Evolutionary conservation across 2,888 invertebrate genomes (phyloP), one percentile per base, ranked within the genome.

Genomic region (Hypsopygia costalis): DNA sequence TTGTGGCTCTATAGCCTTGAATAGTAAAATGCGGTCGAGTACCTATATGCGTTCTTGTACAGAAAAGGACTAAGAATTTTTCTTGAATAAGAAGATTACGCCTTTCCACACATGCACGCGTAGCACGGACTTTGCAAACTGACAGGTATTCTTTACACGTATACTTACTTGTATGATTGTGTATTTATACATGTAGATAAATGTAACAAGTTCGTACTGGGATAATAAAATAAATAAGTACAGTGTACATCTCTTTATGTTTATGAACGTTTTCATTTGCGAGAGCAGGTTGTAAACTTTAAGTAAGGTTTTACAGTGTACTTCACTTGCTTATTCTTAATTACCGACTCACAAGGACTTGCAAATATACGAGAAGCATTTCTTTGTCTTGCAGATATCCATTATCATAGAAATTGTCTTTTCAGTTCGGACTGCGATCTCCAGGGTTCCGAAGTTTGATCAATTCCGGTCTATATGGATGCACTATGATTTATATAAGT

Each of bases 231-330:
- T 54, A 55, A 58, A 64, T 63, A 56, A 67, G 58, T 63, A 59
- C 68, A 16, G 69, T 58, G 70, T 72, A 69, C 63, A 59, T 58
- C 62, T 63, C 63, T 72, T 74, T 64, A 71, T 51, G 61, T 75
- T 80, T 75, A 78, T 63, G 72, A 64, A 69, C 65, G 61, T 65
- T 73, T 71, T 69, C 62, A 75, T 74, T 73, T 57, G 55, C 57
- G 49, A 59, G 47, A 65, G 58, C 57, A 55, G 54, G 64, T 47
- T 58, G 64, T 81, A 68, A 73, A 79, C 54, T 67, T 61, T 60
- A 62, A 67, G 55, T 60, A 55, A 55, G 50, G 58, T 62, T 68
- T 69, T 67, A 69, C 61, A 63, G 65, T 62, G 62, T 57, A 54
- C 51, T 56, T 55, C 50, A 45, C 44, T 50, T 40, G 44, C 47